Evolutionary conservation across 2,113 vertebrate genomes (phyloP).

Genomic region (Sinocyclocheilus anshuiensis): DNA sequence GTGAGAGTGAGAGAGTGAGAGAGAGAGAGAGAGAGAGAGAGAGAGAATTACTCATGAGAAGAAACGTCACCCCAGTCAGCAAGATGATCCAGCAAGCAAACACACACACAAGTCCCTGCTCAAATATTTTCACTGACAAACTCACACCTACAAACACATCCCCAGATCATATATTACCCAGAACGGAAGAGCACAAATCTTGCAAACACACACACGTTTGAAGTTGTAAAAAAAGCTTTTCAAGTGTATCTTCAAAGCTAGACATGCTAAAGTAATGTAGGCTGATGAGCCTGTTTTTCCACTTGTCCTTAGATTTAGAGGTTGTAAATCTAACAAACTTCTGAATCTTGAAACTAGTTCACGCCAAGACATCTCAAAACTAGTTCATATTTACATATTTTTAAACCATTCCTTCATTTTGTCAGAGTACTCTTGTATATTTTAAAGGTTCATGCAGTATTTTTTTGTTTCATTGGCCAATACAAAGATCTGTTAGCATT

Average conservation of each 20-base stretch:
- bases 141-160: not conserved
- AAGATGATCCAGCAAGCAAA: slow-evolving; percentile 6
- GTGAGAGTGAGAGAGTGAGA: not conserved
- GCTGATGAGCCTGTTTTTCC: slow-evolving; percentile 20
- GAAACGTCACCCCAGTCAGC: not conserved
- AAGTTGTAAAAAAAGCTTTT: slow-evolving; percentile 16
- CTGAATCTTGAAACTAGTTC: slow-evolving; percentile 11
- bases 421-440: not conserved
- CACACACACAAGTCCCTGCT: not conserved
- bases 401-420: not conserved
- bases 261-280: slow-evolving; percentile 12
- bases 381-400: slow-evolving; percentile 18
- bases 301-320: slow-evolving; percentile 14
- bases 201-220: slow-evolving; percentile 17
- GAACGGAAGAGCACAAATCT: not conserved
- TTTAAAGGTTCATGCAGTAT: not conserved
- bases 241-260: slow-evolving; percentile 25
- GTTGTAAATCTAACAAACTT: slow-evolving; percentile 14
- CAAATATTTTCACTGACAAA: not conserved
- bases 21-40: too few species aligned
- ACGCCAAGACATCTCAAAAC: not conserved
- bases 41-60: not conserved
- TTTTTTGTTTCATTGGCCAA: not conserved
- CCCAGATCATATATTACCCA: not conserved
- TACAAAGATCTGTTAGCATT: not conserved